Base-by-base conservation (phyloP, 2,113 vertebrate species). In the Hystrix brachyura region DNA sequence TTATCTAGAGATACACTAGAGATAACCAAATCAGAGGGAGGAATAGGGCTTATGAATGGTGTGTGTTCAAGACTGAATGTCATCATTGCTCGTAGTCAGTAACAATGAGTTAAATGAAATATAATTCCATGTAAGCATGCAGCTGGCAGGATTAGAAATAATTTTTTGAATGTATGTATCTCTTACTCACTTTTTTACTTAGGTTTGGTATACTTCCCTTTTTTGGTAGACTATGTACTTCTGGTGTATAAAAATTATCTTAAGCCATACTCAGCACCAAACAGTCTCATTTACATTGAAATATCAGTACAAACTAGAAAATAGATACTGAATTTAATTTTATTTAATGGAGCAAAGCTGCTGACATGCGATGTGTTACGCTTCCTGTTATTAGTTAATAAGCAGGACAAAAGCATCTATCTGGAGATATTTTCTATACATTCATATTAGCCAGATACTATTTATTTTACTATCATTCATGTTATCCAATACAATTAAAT, bases 381-480 rank as follows among this genome's bases (percentile, higher is more conserved):
- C n/a, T n/a, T n/a, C n/a, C n/a, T n/a, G n/a, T n/a, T n/a, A n/a
- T n/a, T n/a, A n/a, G n/a, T n/a, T n/a, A n/a, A n/a, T n/a, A n/a
- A n/a, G n/a, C n/a, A n/a, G n/a, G n/a, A n/a, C n/a, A n/a, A n/a
- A n/a, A n/a, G n/a, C n/a, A n/a, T n/a, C n/a, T n/a, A n/a, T n/a
- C n/a, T 67, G 46, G 43, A 48, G 43, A 62, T 81, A 76, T 69
- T 94, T 91, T 91, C 11, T 8, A 79, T 83, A 90, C 27, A 43
- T 46, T 87, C 12, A 59, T 65, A 83, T 91, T 65, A 79, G 23
- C 55, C 32, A 87, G 3, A 17, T 78, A 9, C 25, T n/a, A 83
- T 87, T 59, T 79, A 87, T 82, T 85, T 94, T 88, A 7, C 86
- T 71, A n/a, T 32, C 88, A 84, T 85, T 87, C 2, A 51, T 62